phyloP scores from a whole-genome alignment of 2,888 invertebrate genomes.

The Muschampia staudingeri region DNA sequence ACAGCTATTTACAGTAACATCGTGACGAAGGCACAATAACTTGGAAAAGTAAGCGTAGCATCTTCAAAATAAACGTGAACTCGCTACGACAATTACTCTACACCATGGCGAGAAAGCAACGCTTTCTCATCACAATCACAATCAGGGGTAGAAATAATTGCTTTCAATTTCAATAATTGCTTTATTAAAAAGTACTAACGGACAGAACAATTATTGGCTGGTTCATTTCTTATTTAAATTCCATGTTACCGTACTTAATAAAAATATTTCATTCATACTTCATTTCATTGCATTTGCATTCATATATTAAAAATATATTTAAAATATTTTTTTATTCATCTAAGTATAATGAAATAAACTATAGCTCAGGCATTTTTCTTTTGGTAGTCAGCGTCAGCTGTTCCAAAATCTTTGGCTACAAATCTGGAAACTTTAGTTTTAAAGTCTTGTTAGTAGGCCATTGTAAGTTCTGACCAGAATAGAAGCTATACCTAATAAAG shows the following conservation, averaged over 20 bases:
- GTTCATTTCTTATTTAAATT: background rate
- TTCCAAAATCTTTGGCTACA: too few species aligned
- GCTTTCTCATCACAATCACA: conserved; percentile 79
- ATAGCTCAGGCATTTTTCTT: too few species aligned
- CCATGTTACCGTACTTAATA: background rate
- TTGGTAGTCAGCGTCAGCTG: too few species aligned
- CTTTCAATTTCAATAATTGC: conserved; percentile 67
- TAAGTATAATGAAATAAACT: too few species aligned
- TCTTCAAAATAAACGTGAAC: conserved; percentile 78
- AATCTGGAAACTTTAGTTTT: too few species aligned
- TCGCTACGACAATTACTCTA: conserved; percentile 67
- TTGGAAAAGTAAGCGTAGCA: conserved; percentile 66
- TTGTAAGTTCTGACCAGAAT: too few species aligned
- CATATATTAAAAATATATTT: too few species aligned
- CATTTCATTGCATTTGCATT: too few species aligned
- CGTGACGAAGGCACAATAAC: conserved; percentile 31
- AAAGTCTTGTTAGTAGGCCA: too few species aligned
- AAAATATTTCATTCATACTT: too few species aligned
- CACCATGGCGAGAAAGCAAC: conserved; percentile 77
- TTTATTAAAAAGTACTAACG: background rate
- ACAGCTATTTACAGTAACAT: conserved; percentile 4
- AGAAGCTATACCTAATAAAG: too few species aligned
- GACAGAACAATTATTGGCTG: conserved; percentile 10
- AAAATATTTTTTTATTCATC: too few species aligned
- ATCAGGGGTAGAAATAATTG: conserved; percentile 77